Base-by-base conservation (phyloP, 2,113 vertebrate species). In the Stercorarius parasiticus region DNA sequence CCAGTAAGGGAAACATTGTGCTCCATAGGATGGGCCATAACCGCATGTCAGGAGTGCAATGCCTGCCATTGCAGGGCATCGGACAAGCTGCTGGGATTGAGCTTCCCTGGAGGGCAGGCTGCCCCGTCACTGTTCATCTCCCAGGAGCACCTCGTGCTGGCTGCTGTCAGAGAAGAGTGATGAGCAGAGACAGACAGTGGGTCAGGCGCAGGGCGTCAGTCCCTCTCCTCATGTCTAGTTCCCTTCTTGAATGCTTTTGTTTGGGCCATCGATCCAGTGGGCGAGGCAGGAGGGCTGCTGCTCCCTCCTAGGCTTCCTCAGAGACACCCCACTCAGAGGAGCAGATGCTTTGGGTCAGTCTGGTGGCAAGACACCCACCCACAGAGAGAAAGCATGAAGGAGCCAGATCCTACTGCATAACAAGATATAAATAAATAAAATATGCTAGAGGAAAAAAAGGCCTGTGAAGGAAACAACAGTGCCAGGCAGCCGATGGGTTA, bases 361-460 rank as follows among this genome's bases (percentile, higher is more conserved):
- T 1, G 6, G 67, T 38, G 38, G 82, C 77, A 90, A 96, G 94
- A 90, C 62, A 97, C 79, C 83, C 2, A 4, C 82, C 47, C 93
- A 96, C 58, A 72, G 66, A 72, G 43, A 82, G 36, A 79, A 76
- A 72, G 38, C 56, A 65, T 0, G 3, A 65, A n/a, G 69, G 49
- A 19, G 11, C 3, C 29, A 82, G 85, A 87, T 77, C 74, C 36
- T 79, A 50, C 90, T 85, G 87, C 79, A 47, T 27, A 90, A 59
- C 8, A 4, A 86, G 78, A 91, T 50, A 91, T 20, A 91, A 92
- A 93, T 91, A 95, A 93, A 97, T 96, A 96, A 97, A 97, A 86
- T 81, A 91, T 58, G 76, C 66, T 11, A 52, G 71, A 93, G 92
- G 59, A 85, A 91, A 91, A 91, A 91, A 92, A 93, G 73, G 82